Percentiles rank a stretch among this genome's conserved stretches.
phyloP scores from a whole-genome alignment of 2,113 vertebrate species.

The Anthoscopus minutus region DNA sequence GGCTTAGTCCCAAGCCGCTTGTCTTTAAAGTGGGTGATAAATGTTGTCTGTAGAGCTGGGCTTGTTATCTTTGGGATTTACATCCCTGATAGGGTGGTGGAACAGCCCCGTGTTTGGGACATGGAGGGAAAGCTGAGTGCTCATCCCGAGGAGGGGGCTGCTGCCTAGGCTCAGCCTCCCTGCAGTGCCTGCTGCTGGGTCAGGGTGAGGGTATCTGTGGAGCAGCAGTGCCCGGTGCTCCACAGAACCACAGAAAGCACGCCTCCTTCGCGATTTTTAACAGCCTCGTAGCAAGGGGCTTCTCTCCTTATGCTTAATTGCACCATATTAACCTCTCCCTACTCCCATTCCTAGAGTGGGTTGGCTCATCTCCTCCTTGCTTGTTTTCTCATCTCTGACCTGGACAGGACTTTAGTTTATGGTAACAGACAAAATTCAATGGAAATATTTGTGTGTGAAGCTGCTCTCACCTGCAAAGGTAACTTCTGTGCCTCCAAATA shows the following conservation, averaged over 20 bases:
- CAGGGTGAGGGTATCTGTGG: rapidly evolving
- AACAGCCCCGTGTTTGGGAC: not conserved
- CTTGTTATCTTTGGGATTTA: constrained; percentile 55
- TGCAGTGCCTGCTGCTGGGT: not conserved
- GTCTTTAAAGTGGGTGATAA: constrained; percentile 48
- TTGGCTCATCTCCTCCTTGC: not conserved
- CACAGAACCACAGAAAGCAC: rapidly evolving
- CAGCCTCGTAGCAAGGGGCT: rapidly evolving
- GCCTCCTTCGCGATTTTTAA: rapidly evolving
- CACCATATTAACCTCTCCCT: not conserved
- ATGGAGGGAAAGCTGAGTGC: not conserved
- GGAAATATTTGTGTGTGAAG: not conserved
- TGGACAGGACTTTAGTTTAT: not conserved
- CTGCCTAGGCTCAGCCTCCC: not conserved
- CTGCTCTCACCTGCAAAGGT: rapidly evolving
- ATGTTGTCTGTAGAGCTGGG: constrained; percentile 23
- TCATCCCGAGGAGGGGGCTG: not conserved
- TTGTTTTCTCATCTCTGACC: not conserved
- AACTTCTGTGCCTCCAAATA: not conserved
- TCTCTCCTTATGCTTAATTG: not conserved
- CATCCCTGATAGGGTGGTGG: not conserved
- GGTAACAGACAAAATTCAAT: not conserved
- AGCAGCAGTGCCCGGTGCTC: not conserved
- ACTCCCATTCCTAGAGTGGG: rapidly evolving
- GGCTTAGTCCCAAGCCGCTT: not conserved